Evolutionary conservation across 2,888 invertebrate genomes (phyloP), one percentile per base, ranked within the genome.

Genomic region (Acleris cristana): DNA sequence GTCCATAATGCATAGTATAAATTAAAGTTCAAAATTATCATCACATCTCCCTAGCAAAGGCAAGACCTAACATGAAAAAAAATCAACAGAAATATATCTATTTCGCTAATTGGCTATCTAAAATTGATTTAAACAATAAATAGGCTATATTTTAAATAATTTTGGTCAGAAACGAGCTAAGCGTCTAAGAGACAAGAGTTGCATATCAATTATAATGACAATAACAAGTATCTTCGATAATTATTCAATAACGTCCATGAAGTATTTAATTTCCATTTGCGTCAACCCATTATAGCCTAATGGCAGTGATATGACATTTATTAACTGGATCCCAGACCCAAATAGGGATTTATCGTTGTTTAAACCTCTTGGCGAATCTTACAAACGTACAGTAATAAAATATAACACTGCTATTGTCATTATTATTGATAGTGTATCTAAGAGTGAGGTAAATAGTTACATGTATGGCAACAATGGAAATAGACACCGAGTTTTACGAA

Each of bases 381-480:
- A 8, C 26, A 8, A 26, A 26, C 34, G 34, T 14, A 34, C 34
- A 12, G 34, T 4, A 3, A 4, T 4, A 14, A 40, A 4, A 40
- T 40, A 40, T 40, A 12, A 14, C 14, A 40, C 40, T 12, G 57
- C 40, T 6, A 30, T 16, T 45, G 23, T 65, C 55, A 61, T 19
- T 44, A 63, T 70, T 51, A 73, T 57, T 67, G 65, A 67, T 61
- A 70, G 69, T 68, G 64, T 63, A 62, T 40, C 40, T 70, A 76
- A 78, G 78, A 81, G 72, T 84, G 88, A 89, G 89, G 90, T 88
- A 89, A 89, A 84, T 80, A 88, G 87, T 87, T 88, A 81, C 83
- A 82, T 77, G 84, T 91, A 92, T 91, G 91, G 91, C 92, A 92
- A 90, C 89, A 82, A 77, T 79, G 83, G 85, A 87, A 87, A 87